Conservation (phyloP, 2,113 vertebrate genomes). For the Pipra filicauda region DNA sequence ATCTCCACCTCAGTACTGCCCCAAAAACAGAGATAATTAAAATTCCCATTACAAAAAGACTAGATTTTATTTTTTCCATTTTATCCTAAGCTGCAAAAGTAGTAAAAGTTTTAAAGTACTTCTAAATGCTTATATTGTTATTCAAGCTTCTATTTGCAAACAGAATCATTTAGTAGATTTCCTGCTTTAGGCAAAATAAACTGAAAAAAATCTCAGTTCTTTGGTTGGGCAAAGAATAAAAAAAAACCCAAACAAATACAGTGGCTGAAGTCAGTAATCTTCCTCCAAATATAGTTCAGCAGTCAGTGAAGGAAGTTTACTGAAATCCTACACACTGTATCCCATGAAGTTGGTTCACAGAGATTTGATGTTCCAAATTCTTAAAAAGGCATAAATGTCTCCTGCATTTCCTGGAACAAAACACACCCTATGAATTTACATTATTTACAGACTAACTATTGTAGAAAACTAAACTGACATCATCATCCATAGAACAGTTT, state of each 20-base stretch:
- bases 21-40: slow-evolving; percentile 39
- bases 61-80: slow-evolving; percentile 31
- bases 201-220: background rate
- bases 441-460: background rate
- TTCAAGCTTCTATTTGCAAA: slow-evolving; percentile 64
- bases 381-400: background rate
- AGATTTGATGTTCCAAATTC: background rate
- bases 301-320: background rate
- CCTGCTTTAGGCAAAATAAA: slow-evolving; percentile 51
- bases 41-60: slow-evolving; percentile 55
- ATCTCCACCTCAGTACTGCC: background rate
- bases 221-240: background rate
- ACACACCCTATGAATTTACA: background rate
- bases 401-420: background rate
- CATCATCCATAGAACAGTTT: background rate
- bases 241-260: background rate
- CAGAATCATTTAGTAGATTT: slow-evolving; percentile 61
- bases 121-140: slow-evolving; percentile 65
- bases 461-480: background rate
- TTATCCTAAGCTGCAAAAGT: slow-evolving; percentile 43
- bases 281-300: background rate
- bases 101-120: slow-evolving; percentile 66
- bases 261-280: background rate
- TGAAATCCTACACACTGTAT: background rate
- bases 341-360: background rate